phyloP scores from a whole-genome alignment of 2,797 vertebrate genomes.

The Lagothrix lagotricha region DNA sequence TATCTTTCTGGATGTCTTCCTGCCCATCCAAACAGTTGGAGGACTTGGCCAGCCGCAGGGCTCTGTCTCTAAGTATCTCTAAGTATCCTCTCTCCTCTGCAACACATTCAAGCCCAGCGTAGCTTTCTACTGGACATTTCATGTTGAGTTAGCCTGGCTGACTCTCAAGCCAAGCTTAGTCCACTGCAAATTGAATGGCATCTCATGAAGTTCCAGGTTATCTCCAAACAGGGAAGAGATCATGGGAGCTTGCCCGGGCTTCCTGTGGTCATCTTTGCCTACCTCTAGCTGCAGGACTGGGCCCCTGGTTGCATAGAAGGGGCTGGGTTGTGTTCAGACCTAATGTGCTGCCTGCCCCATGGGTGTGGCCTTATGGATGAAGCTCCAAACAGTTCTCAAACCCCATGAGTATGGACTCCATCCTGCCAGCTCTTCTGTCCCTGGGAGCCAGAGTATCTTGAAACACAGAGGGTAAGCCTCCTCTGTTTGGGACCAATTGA shows the following conservation, averaged over 20 bases:
- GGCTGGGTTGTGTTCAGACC: background rate
- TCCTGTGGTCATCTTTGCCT: background rate
- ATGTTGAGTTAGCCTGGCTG: background rate
- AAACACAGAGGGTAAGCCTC: background rate
- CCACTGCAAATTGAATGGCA: background rate
- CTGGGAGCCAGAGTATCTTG: background rate
- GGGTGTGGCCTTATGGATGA: background rate
- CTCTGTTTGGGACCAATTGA: background rate
- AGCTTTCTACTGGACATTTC: background rate
- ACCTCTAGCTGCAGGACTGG: background rate
- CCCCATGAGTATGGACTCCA: background rate
- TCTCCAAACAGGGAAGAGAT: background rate
- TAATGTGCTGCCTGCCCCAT: background rate
- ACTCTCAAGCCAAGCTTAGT: background rate
- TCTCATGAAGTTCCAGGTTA: background rate
- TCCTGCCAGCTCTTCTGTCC: background rate
- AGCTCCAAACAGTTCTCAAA: background rate
- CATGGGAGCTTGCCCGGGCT: background rate
- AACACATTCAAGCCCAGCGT: background rate
- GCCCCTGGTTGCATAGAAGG: background rate
- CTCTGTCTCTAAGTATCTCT: background rate
- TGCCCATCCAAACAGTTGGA: background rate
- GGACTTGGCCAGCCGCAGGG: background rate
- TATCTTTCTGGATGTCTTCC: background rate
- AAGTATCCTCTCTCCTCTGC: background rate